Evolutionary conservation across 2,888 invertebrate species (phyloP), one percentile per base, ranked within the genome.

Genomic region (Agonum fuliginosum): DNA sequence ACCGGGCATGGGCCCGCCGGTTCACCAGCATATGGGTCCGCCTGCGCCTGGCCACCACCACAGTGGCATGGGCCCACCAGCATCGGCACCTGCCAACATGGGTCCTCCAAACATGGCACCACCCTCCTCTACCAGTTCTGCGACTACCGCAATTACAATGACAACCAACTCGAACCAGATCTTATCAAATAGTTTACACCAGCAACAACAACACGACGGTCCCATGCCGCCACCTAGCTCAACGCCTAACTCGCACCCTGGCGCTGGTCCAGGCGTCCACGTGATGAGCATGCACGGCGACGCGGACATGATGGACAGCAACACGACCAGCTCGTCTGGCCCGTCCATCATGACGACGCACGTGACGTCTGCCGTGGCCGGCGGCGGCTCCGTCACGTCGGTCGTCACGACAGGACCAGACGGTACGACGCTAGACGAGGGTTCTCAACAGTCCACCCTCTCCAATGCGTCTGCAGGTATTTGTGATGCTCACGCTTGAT

Each of bases 381-480:
- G 37, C 5, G 85, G 87, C 78, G 89, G 94, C 85, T 93, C 94
- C 78, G 95, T 95, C 82, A 95, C 95, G 54, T 94, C 95, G 78
- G 93, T 96, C 81, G 94, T 96, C 83, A 96, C 96, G 80, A 96
- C 96, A 75, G 96, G 96, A 2, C 96, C 96, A 12, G 96, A 97
- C 88, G 96, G 96, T 78, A 91, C 95, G 80, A 93, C 94, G 51
- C 90, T 97, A 81, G 96, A 97, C 86, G 96, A 97, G 87, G 96
- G 94, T 83, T 95, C 95, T 83, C 97, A 97, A 86, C 96, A 97
- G 87, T 96, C 96, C 83, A 97, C 96, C 81, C 90, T 96, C 81
- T 96, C 96, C 78, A 97, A 96, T 88, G 96, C 97, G 79, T 97
- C 97, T 81, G 96, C 95, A 85, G 95, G 95, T 96, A 87, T 85